phyloP scores from a whole-genome alignment of 2,797 vertebrate species.

The Mus minutoides region DNA sequence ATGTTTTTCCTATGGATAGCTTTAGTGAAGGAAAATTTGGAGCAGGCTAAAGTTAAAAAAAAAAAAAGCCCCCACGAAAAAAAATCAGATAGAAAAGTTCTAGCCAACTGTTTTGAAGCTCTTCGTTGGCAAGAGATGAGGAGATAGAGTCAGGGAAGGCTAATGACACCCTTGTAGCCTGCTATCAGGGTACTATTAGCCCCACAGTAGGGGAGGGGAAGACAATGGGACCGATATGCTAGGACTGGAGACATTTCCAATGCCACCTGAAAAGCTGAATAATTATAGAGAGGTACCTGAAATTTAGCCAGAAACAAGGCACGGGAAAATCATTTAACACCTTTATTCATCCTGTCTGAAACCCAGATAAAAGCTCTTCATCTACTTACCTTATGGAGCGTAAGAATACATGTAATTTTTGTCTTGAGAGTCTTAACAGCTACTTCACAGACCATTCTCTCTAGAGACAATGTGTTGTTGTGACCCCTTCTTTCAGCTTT shows the following conservation, averaged over 20 bases:
- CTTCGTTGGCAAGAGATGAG: constrained; percentile 60
- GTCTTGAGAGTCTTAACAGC: constrained; percentile 60
- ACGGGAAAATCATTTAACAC: constrained; percentile 66
- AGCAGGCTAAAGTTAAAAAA: not conserved
- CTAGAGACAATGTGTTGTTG: constrained; percentile 54
- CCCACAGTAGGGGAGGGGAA: not conserved
- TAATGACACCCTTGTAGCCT: constrained; percentile 71
- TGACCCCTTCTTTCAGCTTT: constrained; percentile 50
- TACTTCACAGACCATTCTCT: constrained; percentile 26
- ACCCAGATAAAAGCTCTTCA: constrained; percentile 68
- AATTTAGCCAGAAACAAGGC: constrained; percentile 69
- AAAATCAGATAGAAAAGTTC: constrained; percentile 59
- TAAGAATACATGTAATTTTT: constrained; percentile 64
- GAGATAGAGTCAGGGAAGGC: constrained; percentile 20
- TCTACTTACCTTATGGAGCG: constrained; percentile 47
- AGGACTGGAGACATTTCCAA: constrained; percentile 60
- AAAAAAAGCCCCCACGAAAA: not conserved
- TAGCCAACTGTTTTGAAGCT: constrained; percentile 59
- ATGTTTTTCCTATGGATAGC: not conserved
- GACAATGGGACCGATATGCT: constrained; percentile 54
- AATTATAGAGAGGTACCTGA: constrained; percentile 76
- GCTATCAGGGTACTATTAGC: constrained; percentile 60
- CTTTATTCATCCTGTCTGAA: constrained; percentile 69
- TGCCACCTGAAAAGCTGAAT: constrained; percentile 72
- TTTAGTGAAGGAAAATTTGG: constrained; percentile 51